Evolutionary conservation across 2,113 vertebrate genomes (phyloP), one percentile per base, ranked within the genome.

Genomic region (Eonycteris spelaea): DNA sequence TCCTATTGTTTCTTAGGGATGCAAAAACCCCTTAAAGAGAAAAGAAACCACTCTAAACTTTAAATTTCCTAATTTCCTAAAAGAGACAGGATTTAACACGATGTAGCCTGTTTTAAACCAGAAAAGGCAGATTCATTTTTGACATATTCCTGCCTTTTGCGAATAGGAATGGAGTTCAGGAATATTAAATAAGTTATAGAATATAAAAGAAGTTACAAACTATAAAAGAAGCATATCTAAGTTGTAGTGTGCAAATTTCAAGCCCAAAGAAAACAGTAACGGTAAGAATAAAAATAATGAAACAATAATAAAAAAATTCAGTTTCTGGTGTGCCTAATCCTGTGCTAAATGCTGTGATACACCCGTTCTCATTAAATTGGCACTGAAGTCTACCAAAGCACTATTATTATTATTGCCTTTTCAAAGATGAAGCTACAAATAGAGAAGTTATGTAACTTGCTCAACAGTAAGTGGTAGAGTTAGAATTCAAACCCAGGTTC

Each of bases 111-210:
- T 43, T 90, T 83, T 53, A 83, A 92, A 55, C 5, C 61, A 82
- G 24, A 93, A 95, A 70, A 90, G 40, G 51, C 55, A 53, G 11
- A 82, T 63, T 43, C 86, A 77, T 67, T 92, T 96, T 78, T 73
- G 28, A 78, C 19, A 83, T 14, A 51, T 53, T 51, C 11, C 33
- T 89, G 55, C 18, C 78, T 95, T 90, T 83, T 86, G 43, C 12
- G 35, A 93, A 53, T 14, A 91, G 33, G 40, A 86, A 67, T 38
- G 30, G 14, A 26, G 28, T 86, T 45, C 14, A 65, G 15, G 55
- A 83, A 9, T 35, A 79, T 57, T 57, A 93, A 43, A 84, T 74
- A 9, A 21, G 3, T 84, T 24, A 73, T 1, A 87, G 48, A 86
- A 53, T 63, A 71, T 12, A 82, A 75, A 92, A 30, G 38, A 90